Evolutionary conservation across 2,888 invertebrate genomes (phyloP), one percentile per base, ranked within the genome.

Genomic region (Auanema freiburgensis): DNA sequence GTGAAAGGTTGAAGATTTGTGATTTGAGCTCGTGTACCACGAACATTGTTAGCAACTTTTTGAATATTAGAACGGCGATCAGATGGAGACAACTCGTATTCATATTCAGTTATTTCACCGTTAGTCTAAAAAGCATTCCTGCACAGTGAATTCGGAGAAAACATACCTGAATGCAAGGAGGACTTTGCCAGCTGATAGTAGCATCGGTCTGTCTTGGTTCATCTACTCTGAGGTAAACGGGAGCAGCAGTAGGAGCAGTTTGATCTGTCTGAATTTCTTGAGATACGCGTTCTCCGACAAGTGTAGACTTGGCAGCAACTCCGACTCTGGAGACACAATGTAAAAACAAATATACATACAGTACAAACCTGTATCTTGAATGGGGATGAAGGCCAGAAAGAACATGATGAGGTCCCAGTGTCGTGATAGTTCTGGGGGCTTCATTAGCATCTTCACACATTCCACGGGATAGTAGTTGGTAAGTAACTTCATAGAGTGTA

Each of bases 71-170:
- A 63, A 24, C 78, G 67, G 16, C 73, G 71, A 58, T 83, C 82
- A 25, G 67, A 67, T 12, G 79, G 68, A 11, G 78, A 72, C 11
- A 83, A 74, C 25, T 83, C 81, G 52, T 83, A 83, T 55, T 83
- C 83, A 69, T 84, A 83, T 58, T 83, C 83, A 52, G 77, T 74
- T 58, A 83, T 77, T 44, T 84, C 82, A 25, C 83, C 83, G 59
- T 83, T 81, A 8, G 83, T 83, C 49, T 83, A 60, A 12, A 46
- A 46, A 5, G 5, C 46, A 21, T 46, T 46, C 5, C 8, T 18
- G 5, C 8, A 21, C 16, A 52, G 18, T 18, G 11, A 50, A 21
- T 52, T 16, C 5, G 24, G 24, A 21, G 12, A 12, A 23, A 6
- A 6, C 12, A 16, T 52, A 52, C 52, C 49, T 62, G 77, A 23